Evolutionary conservation across 2,797 vertebrate species (phyloP), one percentile per base, ranked within the genome.

Genomic region (Eutrigla gurnardus): DNA sequence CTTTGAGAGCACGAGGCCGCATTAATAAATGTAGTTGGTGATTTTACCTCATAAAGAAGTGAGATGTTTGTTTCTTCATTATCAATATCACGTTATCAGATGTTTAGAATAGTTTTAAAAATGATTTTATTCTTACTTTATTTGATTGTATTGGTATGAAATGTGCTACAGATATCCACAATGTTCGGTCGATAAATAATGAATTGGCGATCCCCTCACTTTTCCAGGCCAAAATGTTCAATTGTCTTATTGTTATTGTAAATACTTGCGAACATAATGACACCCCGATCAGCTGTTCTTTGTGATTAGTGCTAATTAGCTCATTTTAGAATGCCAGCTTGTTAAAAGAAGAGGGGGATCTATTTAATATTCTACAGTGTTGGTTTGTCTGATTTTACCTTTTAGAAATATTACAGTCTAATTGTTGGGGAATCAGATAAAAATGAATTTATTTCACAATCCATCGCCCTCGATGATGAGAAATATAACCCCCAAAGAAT

Each of bases 401-500:
- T 7, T 15, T 5, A 7, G 18, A 32, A 12, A 17, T 32, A 33
- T 35, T 11, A 8, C 12, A 37, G 7, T 52, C 8, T 50, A 33
- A 55, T 61, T 7, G 12, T 18, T 63, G 35, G 9, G 6, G 36
- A 7, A 42, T 62, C n/a, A 55, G 12, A 42, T 62, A 2, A 57
- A 57, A 69, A 66, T 58, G 3, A 58, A 12, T 39, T 45, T 43
- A 0, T 39, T 49, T 49, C 36, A 2, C 37, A 15, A 11, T 25
- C 1, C 8, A 53, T 17, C 4, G 47, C 39, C n/a, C 11, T 79
- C 65, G 42, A 33, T 60, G 36, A 35, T 65, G 45, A 65, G 12
- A 68, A 69, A 36, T 3, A 17, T 4, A 70, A 62, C 47, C 18
- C 18, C 18, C 32, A 25, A 42, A 59, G 54, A 64, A 43, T 42